Base-by-base conservation (phyloP, 2,797 vertebrate species). In the Sebastolobus alascanus region DNA sequence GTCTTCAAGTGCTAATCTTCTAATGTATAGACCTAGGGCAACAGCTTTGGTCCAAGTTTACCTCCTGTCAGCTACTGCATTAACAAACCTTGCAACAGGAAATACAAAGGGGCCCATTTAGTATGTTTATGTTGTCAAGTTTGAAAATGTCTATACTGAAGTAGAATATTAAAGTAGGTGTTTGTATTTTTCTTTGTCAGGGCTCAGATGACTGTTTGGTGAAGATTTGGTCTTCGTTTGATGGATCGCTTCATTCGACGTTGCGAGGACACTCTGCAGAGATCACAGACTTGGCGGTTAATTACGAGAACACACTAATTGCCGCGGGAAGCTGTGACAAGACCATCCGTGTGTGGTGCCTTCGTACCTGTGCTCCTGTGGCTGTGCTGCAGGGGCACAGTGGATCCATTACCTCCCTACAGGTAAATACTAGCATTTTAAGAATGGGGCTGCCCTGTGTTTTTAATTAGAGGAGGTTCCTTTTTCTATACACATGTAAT, bases 181-280 rank as follows among this genome's bases (percentile, higher is more conserved):
- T 50, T 20, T 2, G 3, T 52, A 0, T 43, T 56, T 64, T 55
- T 60, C 0, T 78, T 80, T 74, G 27, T 27, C 71, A 99, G 99
- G 99, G 99, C 83, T 99, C 99, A 25, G 99, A 99, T 87, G 99
- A 99, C 94, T 99, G 98, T 88, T 96, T 99, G 93, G 98, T 99
- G 82, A 99, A 99, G 93, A 99, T 99, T 75, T 99, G 99, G 99
- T 99, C 97, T 75, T 98, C 98, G 6, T 96, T 98, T 81, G 97
- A 99, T 16, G 99, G 99, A 82, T 96, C 97, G 37, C 96, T 99
- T 4, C 96, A 99, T 84, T 96, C 98, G 35, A 99, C 98, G 0
- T 91, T 99, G 84, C 94, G 99, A 83, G 99, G 99, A 65, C 99
- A 99, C 88, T 98, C 97, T 69, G 98, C 99, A 22, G 98, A 99